Percentiles rank a stretch among this genome's conserved stretches.
These are phyloP conservation scores for Drosophila santomea DNA, from an alignment of 1,140 invertebrate species.

Conservation along the genomic window DNA sequence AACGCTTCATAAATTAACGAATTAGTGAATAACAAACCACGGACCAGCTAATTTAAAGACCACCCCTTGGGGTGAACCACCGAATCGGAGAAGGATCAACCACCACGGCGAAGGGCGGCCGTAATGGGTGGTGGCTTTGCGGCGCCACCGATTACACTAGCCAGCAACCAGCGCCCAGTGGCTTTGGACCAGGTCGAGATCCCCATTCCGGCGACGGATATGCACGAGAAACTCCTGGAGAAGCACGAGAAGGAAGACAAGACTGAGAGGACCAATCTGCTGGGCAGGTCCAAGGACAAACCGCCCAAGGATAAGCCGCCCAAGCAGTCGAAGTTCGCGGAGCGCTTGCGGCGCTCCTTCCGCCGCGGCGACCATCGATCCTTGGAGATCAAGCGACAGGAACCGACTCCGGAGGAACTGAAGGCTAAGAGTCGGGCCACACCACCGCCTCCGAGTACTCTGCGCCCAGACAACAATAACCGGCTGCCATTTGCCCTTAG, in stretches of 20 bases:
- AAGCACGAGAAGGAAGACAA: slow-evolving; percentile 77
- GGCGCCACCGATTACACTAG: slow-evolving; percentile 68
- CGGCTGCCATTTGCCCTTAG: slow-evolving; percentile 49
- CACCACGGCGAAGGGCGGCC: slow-evolving; percentile 45
- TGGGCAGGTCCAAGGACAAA: slow-evolving; percentile 64
- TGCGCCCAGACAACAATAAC: slow-evolving; percentile 45
- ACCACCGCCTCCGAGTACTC: slow-evolving; percentile 25
- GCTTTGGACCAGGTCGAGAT: slow-evolving; percentile 8
- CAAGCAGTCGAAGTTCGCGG: slow-evolving; percentile 77
- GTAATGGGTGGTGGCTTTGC: slow-evolving; percentile 84
- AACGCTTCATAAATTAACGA: slow-evolving; percentile 64
- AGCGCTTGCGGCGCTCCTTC: slow-evolving; percentile 73
- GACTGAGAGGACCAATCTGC: slow-evolving; percentile 70
- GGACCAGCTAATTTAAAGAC: slow-evolving; percentile 25
- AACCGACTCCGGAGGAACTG: slow-evolving; percentile 53
- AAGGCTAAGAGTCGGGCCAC: slow-evolving; percentile 41
- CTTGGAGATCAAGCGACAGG: slow-evolving; percentile 63
- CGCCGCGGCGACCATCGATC: slow-evolving; percentile 74
- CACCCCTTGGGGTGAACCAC: neutral
- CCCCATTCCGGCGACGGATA: slow-evolving; percentile 39
- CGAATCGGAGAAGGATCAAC: slow-evolving; percentile 3
- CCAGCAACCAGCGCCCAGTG: slow-evolving; percentile 51
- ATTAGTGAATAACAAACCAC: slow-evolving; percentile 40
- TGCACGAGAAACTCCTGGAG: slow-evolving; percentile 82
- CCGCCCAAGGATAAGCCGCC: slow-evolving; percentile 56